Evolutionary conservation across 1,140 invertebrate genomes (phyloP), one percentile per base, ranked within the genome.

Genomic region (Drosophila repletoides): DNA sequence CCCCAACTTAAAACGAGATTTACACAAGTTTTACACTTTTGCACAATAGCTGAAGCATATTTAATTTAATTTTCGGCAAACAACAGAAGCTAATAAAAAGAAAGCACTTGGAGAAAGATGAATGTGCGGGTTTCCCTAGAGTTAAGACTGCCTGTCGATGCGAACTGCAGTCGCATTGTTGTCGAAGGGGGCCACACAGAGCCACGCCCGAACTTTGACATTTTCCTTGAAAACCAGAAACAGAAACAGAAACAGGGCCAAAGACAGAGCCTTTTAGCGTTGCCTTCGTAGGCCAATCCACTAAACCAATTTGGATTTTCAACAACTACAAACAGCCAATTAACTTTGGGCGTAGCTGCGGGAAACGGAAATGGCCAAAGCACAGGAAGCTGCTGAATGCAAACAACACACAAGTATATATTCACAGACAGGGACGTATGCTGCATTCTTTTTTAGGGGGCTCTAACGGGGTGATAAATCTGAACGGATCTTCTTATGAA

Each of bases 321-420:
- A 65, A 29, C 51, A 75, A 59, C 55, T 71, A 84, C 61, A 79
- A 73, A 84, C 68, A 79, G 68, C 65, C 79, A 83, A 84, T 83
- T 83, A 84, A 79, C 56, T 84, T 77, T 61, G 70, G 74, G 41
- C 52, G 52, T 36, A 56, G 48, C 31, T 56, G 36, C 26, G 31
- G 43, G 12, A 55, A 79, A 79, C 61, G 71, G 56, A 83, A 79
- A 61, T 74, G 48, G 52, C 52, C 40, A 52, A 72, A 52, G 61
- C 72, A 51, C 63, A 59, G 68, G 63, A 61, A 76, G 51, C 60
- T 52, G 55, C 53, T 65, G 22, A 52, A 65, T 68, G 48, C 61
- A 72, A 76, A 64, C 55, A 61, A 63, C 29, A 22, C 40, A 12
- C 14, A 7, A 1, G 31, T n/a, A 51, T 24, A 21, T 34, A 49